phyloP scores from a whole-genome alignment of 2,888 invertebrate species.

The Eristalis tenax region DNA sequence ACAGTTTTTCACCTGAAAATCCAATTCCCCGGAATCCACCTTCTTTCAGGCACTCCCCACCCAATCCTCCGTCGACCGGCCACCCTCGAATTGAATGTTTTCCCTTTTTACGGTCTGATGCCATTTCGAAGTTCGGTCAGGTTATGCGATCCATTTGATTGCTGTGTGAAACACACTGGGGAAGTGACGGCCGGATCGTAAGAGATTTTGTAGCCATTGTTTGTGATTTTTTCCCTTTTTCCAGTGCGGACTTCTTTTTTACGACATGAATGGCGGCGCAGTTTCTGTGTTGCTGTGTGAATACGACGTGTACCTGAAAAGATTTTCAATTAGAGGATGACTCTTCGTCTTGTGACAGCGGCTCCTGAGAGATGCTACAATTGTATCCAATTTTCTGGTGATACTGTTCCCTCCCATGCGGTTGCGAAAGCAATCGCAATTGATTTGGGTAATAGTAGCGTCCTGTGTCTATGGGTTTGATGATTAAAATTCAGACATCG shows the following conservation, averaged over 20 bases:
- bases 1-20: conserved; percentile 47
- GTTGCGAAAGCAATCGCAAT: conserved; percentile 45
- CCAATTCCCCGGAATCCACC: conserved; percentile 19
- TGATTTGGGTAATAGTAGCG: conserved; percentile 56
- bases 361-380: conserved; percentile 56
- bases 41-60: conserved; percentile 5
- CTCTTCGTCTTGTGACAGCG: conserved; percentile 64
- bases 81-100: conserved; percentile 64
- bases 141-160: conserved; percentile 68
- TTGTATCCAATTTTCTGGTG: conserved; percentile 68
- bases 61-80: not conserved
- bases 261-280: conserved; percentile 59
- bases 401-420: conserved; percentile 52
- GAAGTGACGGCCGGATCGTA: conserved; percentile 60
- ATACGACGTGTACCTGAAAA: conserved; percentile 59
- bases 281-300: conserved; percentile 22
- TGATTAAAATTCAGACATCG: conserved; percentile 52
- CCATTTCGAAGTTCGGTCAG: conserved; percentile 64
- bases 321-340: conserved; percentile 70
- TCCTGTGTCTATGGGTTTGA: conserved; percentile 30
- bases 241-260: conserved; percentile 28
- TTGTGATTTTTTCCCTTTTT: conserved; percentile 42
- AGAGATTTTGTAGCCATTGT: conserved; percentile 62
- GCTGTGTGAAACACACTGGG: conserved; percentile 60
- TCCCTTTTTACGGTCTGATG: conserved; percentile 60